phyloP scores from a whole-genome alignment of 2,113 vertebrate genomes.

The Murina feae region DNA sequence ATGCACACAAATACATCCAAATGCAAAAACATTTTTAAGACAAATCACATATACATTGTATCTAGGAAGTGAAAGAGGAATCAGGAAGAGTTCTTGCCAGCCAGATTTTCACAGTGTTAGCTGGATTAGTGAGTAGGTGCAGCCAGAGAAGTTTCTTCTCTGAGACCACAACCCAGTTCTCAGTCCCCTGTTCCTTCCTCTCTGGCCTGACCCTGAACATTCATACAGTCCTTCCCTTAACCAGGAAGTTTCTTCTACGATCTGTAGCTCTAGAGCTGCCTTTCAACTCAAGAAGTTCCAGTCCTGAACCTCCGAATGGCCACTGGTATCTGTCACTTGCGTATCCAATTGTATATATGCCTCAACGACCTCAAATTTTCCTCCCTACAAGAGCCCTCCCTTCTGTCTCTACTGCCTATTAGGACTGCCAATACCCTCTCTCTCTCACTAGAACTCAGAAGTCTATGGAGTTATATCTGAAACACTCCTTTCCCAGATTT shows the following conservation, averaged over 20 bases:
- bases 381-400: not conserved
- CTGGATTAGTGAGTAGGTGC: not conserved
- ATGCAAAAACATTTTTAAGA: not conserved
- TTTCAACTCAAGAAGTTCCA: not conserved
- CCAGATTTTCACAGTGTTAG: not conserved
- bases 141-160: not conserved
- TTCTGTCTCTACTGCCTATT: not conserved
- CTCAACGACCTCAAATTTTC: not conserved
- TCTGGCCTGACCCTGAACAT: not conserved
- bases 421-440: not conserved
- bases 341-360: fast-evolving
- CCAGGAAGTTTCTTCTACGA: not conserved
- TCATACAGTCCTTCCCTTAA: not conserved
- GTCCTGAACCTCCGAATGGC: not conserved
- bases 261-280: not conserved
- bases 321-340: not conserved
- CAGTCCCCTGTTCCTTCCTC: not conserved
- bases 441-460: not conserved
- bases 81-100: not conserved
- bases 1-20: not conserved
- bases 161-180: not conserved
- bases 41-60: not conserved
- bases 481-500: not conserved
- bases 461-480: not conserved
- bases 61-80: not conserved